Evolutionary conservation across 2,113 vertebrate species (phyloP).

Genomic region (Todiramphus chloris): DNA sequence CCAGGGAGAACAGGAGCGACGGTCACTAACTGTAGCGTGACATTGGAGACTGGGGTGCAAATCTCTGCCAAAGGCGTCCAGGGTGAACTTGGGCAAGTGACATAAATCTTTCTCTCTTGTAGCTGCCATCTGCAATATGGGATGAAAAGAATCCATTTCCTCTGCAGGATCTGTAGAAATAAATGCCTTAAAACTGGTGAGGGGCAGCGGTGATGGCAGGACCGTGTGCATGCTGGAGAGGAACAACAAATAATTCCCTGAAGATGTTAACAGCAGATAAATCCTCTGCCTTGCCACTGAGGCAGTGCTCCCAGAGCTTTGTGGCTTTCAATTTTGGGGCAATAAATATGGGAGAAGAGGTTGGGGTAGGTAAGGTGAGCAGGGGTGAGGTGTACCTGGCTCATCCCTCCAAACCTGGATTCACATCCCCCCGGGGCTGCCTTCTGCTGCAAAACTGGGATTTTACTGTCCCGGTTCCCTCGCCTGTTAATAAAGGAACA

Average conservation of each 20-base stretch:
- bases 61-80: background rate
- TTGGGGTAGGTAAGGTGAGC: background rate
- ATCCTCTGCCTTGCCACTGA: accelerated
- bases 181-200: background rate
- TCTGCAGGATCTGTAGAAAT: background rate
- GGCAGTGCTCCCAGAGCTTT: background rate
- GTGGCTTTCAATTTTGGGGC: background rate
- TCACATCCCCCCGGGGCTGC: accelerated
- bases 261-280: background rate
- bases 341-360: background rate
- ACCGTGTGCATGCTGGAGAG: background rate
- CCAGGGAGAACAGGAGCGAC: background rate
- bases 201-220: accelerated
- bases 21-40: background rate
- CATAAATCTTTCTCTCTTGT: background rate
- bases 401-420: background rate
- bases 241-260: background rate
- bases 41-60: background rate
- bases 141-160: background rate
- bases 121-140: background rate
- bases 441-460: background rate
- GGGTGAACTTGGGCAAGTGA: background rate
- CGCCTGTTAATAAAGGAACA: slow-evolving; percentile 1
- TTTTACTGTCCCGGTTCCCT: background rate
- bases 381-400: background rate